Conservation (phyloP, 2,113 vertebrate species). For the Nannospalax galili region DNA sequence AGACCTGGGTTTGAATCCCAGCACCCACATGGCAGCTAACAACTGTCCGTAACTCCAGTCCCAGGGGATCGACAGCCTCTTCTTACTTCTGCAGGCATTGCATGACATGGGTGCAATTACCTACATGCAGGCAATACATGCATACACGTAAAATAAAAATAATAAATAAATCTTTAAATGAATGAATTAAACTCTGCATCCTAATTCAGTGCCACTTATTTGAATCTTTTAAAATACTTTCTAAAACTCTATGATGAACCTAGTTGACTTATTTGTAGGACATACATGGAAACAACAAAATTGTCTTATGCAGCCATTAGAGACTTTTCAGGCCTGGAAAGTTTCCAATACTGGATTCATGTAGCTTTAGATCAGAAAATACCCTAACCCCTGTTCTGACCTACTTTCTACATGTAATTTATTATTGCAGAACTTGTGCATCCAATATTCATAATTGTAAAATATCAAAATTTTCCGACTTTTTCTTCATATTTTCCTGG, state of each 20-base stretch:
- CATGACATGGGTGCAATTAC: too few relatives aligned
- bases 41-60: too few relatives aligned
- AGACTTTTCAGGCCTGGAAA: background rate
- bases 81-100: too few relatives aligned
- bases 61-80: too few relatives aligned
- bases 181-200: background rate
- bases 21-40: too few relatives aligned
- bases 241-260: background rate
- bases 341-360: background rate
- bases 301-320: background rate
- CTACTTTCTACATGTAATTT: background rate
- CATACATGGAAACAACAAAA: background rate
- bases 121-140: too few relatives aligned
- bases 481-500: background rate
- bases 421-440: background rate
- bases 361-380: background rate
- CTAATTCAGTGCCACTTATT: background rate
- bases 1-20: too few relatives aligned
- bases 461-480: background rate
- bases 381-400: background rate
- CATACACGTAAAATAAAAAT: too few relatives aligned
- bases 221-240: slow-evolving; percentile 42
- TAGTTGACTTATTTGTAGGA: background rate
- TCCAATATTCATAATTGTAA: background rate
- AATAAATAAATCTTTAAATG: too few relatives aligned